phyloP scores from a whole-genome alignment of 2,888 invertebrate species.

The Mesorhabditis sp. region DNA sequence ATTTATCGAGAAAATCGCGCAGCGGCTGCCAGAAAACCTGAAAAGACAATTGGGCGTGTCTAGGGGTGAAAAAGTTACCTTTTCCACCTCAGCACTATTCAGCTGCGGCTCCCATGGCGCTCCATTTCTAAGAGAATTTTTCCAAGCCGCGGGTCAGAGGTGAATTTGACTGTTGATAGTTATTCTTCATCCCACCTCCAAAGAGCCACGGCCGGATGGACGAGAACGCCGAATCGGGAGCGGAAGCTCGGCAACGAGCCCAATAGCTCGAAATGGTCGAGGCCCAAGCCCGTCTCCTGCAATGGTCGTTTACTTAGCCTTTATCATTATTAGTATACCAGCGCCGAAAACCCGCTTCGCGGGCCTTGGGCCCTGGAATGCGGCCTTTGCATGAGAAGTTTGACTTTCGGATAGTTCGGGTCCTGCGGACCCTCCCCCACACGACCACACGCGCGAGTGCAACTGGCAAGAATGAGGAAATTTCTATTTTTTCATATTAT shows the following conservation, averaged over 20 bases:
- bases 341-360: too few species aligned
- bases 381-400: too few species aligned
- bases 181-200: conserved; percentile 10
- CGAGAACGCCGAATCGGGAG: conserved; percentile 29
- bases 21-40: conserved; percentile 6
- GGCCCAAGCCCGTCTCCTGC: conserved; percentile 31
- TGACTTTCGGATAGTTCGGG: too few species aligned
- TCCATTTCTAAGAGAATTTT: not conserved
- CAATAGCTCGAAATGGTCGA: conserved; percentile 26
- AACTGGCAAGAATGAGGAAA: too few species aligned
- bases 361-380: too few species aligned
- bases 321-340: too few species aligned
- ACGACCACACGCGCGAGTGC: too few species aligned
- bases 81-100: not conserved
- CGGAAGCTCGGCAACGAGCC: conserved; percentile 33
- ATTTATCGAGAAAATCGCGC: not conserved
- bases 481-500: too few species aligned
- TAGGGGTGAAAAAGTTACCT: not conserved
- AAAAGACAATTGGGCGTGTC: not conserved
- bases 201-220: conserved; percentile 34
- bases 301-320: conserved; percentile 7
- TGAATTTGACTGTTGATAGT: too few species aligned
- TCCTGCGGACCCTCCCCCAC: too few species aligned
- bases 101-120: conserved; percentile 1
- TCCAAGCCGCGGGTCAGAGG: too few species aligned